These are phyloP conservation scores for Alligator sinensis DNA, from an alignment of 2,113 vertebrate genomes.

Conservation along the genomic window DNA sequence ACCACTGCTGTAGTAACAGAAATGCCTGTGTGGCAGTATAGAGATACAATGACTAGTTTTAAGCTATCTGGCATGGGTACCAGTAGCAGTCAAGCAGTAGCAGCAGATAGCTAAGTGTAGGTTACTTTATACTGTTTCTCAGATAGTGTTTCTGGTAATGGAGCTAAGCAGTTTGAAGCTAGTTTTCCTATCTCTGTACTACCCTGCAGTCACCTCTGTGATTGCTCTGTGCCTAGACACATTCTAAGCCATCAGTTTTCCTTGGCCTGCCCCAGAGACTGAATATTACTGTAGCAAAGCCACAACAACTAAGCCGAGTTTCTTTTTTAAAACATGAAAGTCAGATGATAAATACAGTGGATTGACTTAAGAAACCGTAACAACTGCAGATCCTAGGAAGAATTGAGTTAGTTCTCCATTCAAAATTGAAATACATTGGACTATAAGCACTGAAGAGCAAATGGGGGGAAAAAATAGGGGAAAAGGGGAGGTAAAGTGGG, in stretches of 20 bases:
- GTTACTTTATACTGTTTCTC: background rate
- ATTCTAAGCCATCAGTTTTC: background rate
- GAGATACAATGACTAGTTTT: too few species aligned
- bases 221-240: too few species aligned
- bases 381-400: background rate
- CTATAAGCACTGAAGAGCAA: background rate
- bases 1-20: too few species aligned
- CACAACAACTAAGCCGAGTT: background rate
- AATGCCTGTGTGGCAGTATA: too few species aligned
- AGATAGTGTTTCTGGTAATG: fast-evolving
- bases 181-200: background rate
- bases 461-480: background rate
- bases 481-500: background rate
- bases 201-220: too few species aligned
- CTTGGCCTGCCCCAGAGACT: background rate
- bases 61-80: too few species aligned
- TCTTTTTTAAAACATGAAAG: background rate
- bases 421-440: background rate
- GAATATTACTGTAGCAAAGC: background rate
- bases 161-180: background rate
- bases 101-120: background rate
- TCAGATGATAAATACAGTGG: background rate
- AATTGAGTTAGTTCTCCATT: background rate
- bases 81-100: background rate
- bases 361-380: background rate